Conservation (phyloP, 2,888 invertebrate genomes). For the Phlogophora meticulosa region DNA sequence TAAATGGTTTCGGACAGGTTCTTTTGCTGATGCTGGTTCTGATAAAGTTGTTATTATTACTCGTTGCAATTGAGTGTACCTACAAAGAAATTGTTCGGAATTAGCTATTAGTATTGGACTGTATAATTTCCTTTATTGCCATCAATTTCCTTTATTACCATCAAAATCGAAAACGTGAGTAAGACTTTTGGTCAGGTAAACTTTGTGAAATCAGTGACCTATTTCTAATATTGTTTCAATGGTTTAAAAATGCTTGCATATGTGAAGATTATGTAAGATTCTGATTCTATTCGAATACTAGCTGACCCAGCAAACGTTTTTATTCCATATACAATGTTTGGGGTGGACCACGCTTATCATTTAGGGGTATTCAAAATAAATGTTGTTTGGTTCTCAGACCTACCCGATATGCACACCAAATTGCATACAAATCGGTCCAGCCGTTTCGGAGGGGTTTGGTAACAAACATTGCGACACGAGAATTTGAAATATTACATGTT, state of each 20-base stretch:
- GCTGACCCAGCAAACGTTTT: too few species aligned
- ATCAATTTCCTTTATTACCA: not conserved
- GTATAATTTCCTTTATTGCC: not conserved
- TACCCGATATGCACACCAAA: too few species aligned
- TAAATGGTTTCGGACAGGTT: constrained; percentile 45
- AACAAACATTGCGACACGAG: too few species aligned
- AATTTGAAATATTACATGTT: too few species aligned
- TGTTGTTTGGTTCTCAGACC: too few species aligned
- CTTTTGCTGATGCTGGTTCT: constrained; percentile 8
- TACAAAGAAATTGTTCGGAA: not conserved
- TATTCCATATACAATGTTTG: too few species aligned
- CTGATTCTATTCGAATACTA: not conserved
- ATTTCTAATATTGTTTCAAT: not conserved
- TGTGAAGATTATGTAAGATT: not conserved
- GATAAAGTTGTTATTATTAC: constrained; percentile 1
- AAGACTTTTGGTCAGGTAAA: not conserved
- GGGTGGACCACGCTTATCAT: too few species aligned
- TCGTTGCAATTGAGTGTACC: not conserved
- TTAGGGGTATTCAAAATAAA: too few species aligned
- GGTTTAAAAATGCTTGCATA: not conserved
- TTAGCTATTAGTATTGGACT: not conserved
- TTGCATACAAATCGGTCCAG: too few species aligned
- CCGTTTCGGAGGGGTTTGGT: too few species aligned
- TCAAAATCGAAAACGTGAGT: not conserved
- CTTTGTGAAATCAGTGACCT: not conserved